Base-by-base conservation (phyloP, 2,888 invertebrate species). In the Drosophila monieri region DNA sequence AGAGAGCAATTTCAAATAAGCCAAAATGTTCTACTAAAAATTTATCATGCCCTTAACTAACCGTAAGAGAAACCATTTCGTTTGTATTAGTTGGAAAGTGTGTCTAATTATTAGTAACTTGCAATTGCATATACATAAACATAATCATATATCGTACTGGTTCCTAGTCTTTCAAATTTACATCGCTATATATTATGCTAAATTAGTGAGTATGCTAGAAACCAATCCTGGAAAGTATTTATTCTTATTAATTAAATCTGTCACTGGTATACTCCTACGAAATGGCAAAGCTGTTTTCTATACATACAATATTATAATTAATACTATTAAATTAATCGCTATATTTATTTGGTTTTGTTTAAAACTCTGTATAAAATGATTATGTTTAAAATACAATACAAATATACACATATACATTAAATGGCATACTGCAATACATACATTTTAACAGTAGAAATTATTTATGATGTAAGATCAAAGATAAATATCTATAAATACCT, bases 81-180 rank as follows among this genome's bases (percentile, higher is more conserved):
- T 53, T 49, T 70, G 41, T 53, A 66, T 74, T 44, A 41, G 48
- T 54, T 47, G 37, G 8, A 18, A 46, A 47, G 48, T 59, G 49
- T 64, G 46, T 71, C 62, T 61, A 49, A 41, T 30, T 68, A 64
- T 49, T 37, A 49, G 46, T 46, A 51, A 51, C 35, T 35, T 46
- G 25, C 32, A 43, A 39, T 47, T 15, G 27, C 49, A 64, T 32
- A 48, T 37, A 30, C 27, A 15, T 15, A 53, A 44, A 46, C 52
- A 55, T 53, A 69, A 37, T 54, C 55, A 62, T 61, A 68, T 53
- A 56, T 66, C 57, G 73, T 85, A 83, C 81, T 85, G 79, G 85
- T 88, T 86, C 84, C 84, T 85, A 85, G 84, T 85, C 84, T 85
- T 80, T 69, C 68, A 83, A 78, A 65, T 77, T 77, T 74, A 62